A percentile compares a stretch with the other conserved stretches of the same genome.
phyloP scores from a whole-genome alignment of 2,888 invertebrate species.

The Mimachlamys varia region DNA sequence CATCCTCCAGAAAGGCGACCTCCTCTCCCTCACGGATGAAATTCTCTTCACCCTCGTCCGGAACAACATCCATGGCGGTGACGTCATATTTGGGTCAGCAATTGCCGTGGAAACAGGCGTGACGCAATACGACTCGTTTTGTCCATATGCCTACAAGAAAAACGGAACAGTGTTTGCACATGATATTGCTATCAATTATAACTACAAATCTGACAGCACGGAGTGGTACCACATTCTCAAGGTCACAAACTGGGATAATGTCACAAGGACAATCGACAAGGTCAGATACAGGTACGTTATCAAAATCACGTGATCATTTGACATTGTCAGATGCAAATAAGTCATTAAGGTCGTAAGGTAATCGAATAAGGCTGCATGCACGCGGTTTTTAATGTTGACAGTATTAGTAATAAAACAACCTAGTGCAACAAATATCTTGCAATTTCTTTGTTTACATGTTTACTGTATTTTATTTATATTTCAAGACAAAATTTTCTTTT shows the following conservation, averaged over 20 bases:
- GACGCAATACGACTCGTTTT: conserved; percentile 63
- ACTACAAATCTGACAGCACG: conserved; percentile 69
- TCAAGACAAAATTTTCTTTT: too few relatives aligned
- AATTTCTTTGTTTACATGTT: too few relatives aligned
- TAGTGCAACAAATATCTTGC: too few relatives aligned
- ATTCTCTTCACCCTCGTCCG: conserved; percentile 71
- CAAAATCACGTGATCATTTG: neutral
- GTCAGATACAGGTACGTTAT: conserved; percentile 69
- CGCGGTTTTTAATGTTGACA: too few relatives aligned
- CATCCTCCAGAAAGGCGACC: conserved; percentile 55
- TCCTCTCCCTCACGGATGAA: conserved; percentile 61
- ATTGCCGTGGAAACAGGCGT: conserved; percentile 71
- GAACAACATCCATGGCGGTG: conserved; percentile 75
- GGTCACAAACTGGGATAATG: conserved; percentile 59
- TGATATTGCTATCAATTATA: conserved; percentile 73
- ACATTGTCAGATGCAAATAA: too few relatives aligned
- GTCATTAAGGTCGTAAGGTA: too few relatives aligned
- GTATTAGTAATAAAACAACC: too few relatives aligned
- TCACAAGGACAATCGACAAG: conserved; percentile 62
- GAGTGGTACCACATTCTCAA: conserved; percentile 74
- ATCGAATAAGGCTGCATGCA: too few relatives aligned
- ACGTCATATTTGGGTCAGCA: conserved; percentile 75
- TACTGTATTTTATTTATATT: too few relatives aligned
- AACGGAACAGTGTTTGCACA: conserved; percentile 66
- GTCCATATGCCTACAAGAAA: conserved; percentile 75